phyloP scores from a whole-genome alignment of 2,113 vertebrate genomes.

The Marmota monax region DNA sequence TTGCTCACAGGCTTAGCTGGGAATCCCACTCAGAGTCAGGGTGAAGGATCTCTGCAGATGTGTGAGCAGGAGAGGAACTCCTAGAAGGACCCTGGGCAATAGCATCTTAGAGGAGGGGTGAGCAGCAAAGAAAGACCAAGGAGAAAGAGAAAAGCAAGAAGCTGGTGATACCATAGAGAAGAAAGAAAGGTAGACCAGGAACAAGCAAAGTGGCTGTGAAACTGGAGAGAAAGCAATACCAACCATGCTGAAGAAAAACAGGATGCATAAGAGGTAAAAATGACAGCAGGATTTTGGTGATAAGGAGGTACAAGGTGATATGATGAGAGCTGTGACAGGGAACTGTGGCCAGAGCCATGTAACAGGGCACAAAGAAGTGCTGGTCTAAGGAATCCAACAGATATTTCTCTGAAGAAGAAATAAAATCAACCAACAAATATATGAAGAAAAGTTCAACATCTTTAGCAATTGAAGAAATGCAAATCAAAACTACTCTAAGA shows the following conservation, averaged over 20 bases:
- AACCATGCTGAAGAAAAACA: background rate
- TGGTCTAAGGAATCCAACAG: background rate
- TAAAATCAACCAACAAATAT: too few species aligned
- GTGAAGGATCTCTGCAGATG: background rate
- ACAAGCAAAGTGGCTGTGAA: rapidly evolving
- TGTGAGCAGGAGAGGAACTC: background rate
- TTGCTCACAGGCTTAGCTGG: rapidly evolving
- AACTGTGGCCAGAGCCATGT: background rate
- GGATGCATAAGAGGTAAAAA: background rate
- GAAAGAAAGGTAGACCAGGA: background rate
- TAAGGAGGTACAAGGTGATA: background rate
- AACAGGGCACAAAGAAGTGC: background rate
- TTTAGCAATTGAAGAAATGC: too few species aligned
- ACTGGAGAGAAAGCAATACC: too few species aligned
- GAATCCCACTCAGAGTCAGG: background rate
- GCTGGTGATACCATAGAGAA: background rate
- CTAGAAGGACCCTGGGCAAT: background rate
- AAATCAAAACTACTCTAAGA: too few species aligned
- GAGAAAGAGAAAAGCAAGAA: background rate
- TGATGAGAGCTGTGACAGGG: background rate
- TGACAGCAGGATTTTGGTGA: background rate
- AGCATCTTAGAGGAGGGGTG: too few species aligned
- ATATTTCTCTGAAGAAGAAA: too few species aligned
- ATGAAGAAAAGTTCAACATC: too few species aligned
- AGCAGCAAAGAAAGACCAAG: background rate